These are phyloP conservation scores for Desoria tigrina DNA, from an alignment of 2,888 invertebrate genomes.

Conservation along the genomic window DNA sequence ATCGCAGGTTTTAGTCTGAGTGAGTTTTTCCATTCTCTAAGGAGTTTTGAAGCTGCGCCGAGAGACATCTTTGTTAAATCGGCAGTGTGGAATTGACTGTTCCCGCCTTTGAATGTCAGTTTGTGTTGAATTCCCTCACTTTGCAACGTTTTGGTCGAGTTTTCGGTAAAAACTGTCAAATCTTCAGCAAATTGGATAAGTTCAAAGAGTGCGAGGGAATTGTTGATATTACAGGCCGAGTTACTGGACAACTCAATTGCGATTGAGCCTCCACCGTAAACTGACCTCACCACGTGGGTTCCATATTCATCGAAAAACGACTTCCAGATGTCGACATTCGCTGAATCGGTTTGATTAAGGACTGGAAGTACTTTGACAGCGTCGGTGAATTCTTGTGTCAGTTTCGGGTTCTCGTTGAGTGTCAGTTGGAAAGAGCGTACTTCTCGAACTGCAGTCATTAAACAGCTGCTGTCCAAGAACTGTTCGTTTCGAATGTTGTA, in stretches of 20 bases:
- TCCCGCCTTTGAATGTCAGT: constrained; percentile 13
- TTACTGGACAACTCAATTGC: constrained; percentile 24
- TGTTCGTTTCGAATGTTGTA: neutral
- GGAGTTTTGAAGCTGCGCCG: too few relatives aligned
- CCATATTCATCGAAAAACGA: constrained; percentile 36
- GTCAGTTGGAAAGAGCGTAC: constrained; percentile 17
- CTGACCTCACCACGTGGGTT: constrained; percentile 33
- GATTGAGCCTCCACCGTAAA: constrained; percentile 33
- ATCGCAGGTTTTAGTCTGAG: neutral
- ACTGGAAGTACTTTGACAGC: constrained; percentile 3
- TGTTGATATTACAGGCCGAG: neutral
- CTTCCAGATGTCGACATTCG: constrained; percentile 26
- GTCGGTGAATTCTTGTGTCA: constrained; percentile 3
- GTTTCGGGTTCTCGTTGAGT: constrained; percentile 14
- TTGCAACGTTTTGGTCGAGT: neutral
- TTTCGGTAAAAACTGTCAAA: too few relatives aligned
- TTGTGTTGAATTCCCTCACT: neutral
- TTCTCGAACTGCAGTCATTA: constrained; percentile 16
- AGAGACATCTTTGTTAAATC: neutral
- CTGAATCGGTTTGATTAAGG: constrained; percentile 24
- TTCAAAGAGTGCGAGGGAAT: constrained; percentile 14
- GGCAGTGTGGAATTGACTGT: constrained; percentile 8
- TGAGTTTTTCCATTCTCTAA: neutral
- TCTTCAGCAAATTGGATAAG: constrained; percentile 35
- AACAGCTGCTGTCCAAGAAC: neutral